These are phyloP conservation scores for Microplitis deprimator DNA, from an alignment of 2,888 invertebrate species.

Conservation along the genomic window DNA sequence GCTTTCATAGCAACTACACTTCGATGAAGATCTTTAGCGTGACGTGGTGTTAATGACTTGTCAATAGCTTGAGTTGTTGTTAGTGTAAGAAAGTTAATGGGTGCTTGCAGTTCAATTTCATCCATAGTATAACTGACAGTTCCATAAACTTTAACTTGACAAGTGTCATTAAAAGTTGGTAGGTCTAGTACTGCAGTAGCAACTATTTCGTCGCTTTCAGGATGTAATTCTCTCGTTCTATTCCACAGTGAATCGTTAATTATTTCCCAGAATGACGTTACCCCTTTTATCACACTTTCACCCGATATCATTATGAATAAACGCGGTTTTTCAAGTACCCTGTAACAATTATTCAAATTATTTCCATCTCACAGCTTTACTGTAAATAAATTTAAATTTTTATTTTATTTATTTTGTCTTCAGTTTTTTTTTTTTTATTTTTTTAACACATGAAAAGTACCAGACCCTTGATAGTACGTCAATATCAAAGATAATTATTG, in stretches of 20 bases:
- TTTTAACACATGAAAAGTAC: too few relatives aligned
- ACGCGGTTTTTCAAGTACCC: conserved; percentile 53
- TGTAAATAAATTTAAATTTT: neutral
- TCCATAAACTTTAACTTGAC: conserved; percentile 53
- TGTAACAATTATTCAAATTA: conserved; percentile 48
- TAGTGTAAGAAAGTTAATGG: conserved; percentile 54
- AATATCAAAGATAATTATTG: too few relatives aligned
- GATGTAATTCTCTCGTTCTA: conserved; percentile 50
- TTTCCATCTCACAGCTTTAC: neutral
- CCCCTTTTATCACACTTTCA: conserved; percentile 53
- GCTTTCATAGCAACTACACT: conserved; percentile 58
- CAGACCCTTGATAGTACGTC: neutral
- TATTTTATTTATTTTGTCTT: too few relatives aligned
- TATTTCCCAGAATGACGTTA: conserved; percentile 60
- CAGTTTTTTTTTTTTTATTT: too few relatives aligned
- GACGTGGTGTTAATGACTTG: conserved; percentile 50
- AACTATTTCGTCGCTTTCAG: conserved; percentile 45
- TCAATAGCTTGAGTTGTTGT: conserved; percentile 51
- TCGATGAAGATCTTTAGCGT: conserved; percentile 41
- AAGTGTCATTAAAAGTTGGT: conserved; percentile 56
- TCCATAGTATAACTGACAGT: conserved; percentile 58
- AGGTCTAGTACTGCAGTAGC: conserved; percentile 61
- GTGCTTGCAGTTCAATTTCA: conserved; percentile 58
- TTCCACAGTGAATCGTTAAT: conserved; percentile 53
- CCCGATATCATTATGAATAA: conserved; percentile 53